Base-by-base conservation (phyloP, 2,888 invertebrate species). In the Macrophya alboannulata region DNA sequence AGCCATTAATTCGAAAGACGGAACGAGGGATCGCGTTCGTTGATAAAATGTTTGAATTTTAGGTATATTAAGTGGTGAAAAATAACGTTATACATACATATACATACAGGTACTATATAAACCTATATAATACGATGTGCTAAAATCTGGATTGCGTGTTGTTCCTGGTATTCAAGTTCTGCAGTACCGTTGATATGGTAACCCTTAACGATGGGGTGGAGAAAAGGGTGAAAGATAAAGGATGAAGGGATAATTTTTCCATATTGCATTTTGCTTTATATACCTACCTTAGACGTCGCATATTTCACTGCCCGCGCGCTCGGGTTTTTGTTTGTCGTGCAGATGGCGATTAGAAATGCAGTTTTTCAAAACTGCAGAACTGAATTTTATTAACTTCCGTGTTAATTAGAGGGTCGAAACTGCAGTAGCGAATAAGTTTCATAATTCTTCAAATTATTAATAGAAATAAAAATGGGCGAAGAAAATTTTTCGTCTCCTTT, bases 181-280 rank as follows among this genome's bases (percentile, higher is more conserved):
- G 71, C n/a, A n/a, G n/a, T n/a, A n/a, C 40, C 71, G 71, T 71
- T 71, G 71, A 71, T 71, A 37, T 15, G 71, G 71, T 71, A 45
- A 45, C 72, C 72, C 72, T 45, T 74, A 43, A 31, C 72, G 25
- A 74, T 74, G 72, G 72, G 72, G 72, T 40, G 43, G 43, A 43
- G 1, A 12, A 4, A 21, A 37, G 68, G 37, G 37, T 17, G 17
- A 55, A 55, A 17, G n/a, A n/a, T 55, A 17, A 68, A 37, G 37
- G 25, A 68, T 37, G 72, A 72, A 72, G 72, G 72, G 72, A 72
- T 72, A 72, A 43, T 40, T 43, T 31, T 72, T 40, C 21, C 45
- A 43, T 5, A n/a, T 40, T 74, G 21, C 72, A 74, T 9, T 74
- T n/a, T 12, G 72, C 9, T 17, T 21, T n/a, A 21, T 12, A n/a